Evolutionary conservation across 2,113 vertebrate genomes (phyloP).

Genomic region (rabbit (Oryctolagus cuniculus)): DNA sequence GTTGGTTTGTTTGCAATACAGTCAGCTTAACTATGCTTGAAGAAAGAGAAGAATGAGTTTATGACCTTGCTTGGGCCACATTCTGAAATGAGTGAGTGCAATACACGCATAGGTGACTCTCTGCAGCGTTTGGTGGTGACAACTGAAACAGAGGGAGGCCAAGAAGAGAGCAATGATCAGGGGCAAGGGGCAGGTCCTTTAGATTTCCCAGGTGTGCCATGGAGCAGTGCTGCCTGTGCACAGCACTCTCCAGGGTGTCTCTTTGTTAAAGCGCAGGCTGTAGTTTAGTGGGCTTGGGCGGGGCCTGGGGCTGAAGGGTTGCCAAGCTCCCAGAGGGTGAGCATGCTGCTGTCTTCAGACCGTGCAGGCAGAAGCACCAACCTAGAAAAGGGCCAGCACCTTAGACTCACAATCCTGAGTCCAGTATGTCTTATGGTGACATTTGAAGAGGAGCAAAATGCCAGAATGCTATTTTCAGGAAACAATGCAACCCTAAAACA

Average conservation of each 20-base stretch:
- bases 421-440: not conserved
- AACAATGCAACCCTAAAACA: not conserved
- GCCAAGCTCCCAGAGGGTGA: not conserved
- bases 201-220: too few relatives aligned
- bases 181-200: not conserved
- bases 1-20: not conserved
- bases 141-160: not conserved
- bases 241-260: not conserved
- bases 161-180: not conserved
- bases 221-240: rapidly evolving
- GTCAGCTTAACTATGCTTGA: not conserved
- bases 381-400: not conserved
- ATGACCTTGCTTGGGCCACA: not conserved
- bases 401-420: not conserved
- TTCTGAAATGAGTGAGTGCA: not conserved
- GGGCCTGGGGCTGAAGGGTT: not conserved
- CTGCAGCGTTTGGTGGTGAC: rapidly evolving
- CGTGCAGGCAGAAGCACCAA: not conserved
- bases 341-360: not conserved
- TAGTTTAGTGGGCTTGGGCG: not conserved
- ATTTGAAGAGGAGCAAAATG: not conserved
- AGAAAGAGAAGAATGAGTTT: not conserved
- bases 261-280: rapidly evolving
- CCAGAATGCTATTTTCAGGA: not conserved
- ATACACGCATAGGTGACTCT: not conserved